Conservation (phyloP, 1,140 invertebrate species). For the Drosophila mayri region DNA sequence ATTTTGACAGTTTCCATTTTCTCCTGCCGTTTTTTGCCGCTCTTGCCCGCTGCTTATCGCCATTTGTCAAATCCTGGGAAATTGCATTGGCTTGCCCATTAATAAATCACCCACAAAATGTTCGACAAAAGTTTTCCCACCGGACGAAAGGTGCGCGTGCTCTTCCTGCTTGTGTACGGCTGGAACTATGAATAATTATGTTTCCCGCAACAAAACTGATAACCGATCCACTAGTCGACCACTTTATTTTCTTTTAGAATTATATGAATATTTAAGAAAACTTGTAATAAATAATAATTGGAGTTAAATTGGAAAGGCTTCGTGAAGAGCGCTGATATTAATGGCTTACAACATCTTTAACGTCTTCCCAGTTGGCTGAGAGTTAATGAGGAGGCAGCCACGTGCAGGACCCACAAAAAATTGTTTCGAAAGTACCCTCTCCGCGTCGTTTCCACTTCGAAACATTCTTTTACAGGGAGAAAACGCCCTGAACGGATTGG, state of each 20-base stretch:
- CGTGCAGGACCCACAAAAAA: conserved; percentile 15
- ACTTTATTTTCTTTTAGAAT: background rate
- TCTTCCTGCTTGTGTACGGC: background rate
- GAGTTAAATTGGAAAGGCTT: background rate
- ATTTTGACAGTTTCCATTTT: conserved; percentile 72
- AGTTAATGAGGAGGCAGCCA: conserved; percentile 12
- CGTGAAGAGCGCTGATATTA: background rate
- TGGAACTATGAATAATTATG: conserved; percentile 3
- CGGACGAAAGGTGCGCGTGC: conserved; percentile 16
- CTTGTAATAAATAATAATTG: background rate
- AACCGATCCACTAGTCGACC: background rate
- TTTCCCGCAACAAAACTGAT: background rate
- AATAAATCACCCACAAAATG: conserved; percentile 62
- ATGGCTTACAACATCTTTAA: conserved; percentile 1
- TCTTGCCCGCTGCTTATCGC: conserved; percentile 51
- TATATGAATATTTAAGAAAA: background rate
- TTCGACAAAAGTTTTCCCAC: conserved; percentile 29
- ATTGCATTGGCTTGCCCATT: conserved; percentile 54
- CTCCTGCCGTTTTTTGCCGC: conserved; percentile 2
- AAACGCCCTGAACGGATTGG: conserved; percentile 34
- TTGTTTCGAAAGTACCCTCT: conserved; percentile 7
- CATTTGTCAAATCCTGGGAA: conserved; percentile 62
- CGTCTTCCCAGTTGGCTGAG: background rate
- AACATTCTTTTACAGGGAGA: conserved; percentile 37
- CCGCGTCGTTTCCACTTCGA: conserved; percentile 4